These are phyloP conservation scores for Meloidogyne floridensis DNA, from an alignment of 1,140 invertebrate genomes.

Conservation along the genomic window DNA sequence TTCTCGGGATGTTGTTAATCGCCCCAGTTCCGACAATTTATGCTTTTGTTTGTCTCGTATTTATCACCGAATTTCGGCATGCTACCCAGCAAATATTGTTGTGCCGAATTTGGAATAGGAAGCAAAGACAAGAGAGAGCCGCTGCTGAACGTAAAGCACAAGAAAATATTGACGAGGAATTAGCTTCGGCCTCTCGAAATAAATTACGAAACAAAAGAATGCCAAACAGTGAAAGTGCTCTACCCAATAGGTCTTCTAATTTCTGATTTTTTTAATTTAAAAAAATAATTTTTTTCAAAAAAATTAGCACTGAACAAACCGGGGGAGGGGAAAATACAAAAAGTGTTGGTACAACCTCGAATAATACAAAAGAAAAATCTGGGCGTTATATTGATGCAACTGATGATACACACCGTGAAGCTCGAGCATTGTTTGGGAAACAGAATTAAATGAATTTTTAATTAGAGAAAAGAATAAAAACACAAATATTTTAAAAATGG, in stretches of 20 bases:
- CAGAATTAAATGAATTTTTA: constrained; percentile 9
- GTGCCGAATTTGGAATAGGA: constrained; percentile 34
- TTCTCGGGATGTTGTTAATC: constrained; percentile 38
- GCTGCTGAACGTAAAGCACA: constrained; percentile 26
- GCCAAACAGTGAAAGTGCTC: constrained; percentile 21
- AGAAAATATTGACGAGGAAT: constrained; percentile 30
- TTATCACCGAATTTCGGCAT: constrained; percentile 39
- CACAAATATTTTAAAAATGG: no score
- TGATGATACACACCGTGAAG: constrained; percentile 9
- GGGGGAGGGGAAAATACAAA: neutral
- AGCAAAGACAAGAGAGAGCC: constrained; percentile 22
- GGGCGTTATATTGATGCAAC: constrained; percentile 18
- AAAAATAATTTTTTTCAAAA: neutral
- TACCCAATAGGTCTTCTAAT: neutral
- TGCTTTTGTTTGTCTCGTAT: constrained; percentile 38
- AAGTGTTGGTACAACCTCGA: neutral
- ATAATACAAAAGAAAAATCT: neutral
- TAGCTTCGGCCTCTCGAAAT: constrained; percentile 25
- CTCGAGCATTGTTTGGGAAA: constrained; percentile 27
- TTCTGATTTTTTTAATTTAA: neutral
- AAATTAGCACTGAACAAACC: neutral
- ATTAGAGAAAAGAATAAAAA: neutral
- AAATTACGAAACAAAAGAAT: constrained; percentile 20
- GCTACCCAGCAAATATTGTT: constrained; percentile 44
- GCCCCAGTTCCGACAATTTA: constrained; percentile 40